phyloP scores from a whole-genome alignment of 2,797 vertebrate genomes.

The Rhinella marina region DNA sequence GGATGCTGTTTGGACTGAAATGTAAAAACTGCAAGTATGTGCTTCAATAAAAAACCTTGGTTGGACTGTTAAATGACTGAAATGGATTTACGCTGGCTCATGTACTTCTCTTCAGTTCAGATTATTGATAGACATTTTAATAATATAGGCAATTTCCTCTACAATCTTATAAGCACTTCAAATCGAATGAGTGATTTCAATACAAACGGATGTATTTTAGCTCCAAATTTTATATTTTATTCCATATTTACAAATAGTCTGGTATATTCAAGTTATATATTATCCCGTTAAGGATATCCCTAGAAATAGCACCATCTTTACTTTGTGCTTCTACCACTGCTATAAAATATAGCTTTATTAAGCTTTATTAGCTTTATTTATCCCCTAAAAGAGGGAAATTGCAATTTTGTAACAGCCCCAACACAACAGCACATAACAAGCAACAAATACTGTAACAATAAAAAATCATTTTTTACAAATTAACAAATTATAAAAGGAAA shows the following conservation, averaged over 20 bases:
- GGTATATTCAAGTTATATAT: not conserved
- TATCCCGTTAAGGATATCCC: not conserved
- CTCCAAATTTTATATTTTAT: not conserved
- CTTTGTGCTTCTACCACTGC: too few relatives aligned
- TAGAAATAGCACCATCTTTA: not conserved
- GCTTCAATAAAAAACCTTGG: not conserved
- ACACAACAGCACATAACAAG: too few relatives aligned
- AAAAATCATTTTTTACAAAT: too few relatives aligned
- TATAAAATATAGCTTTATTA: too few relatives aligned
- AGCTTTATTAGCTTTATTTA: too few relatives aligned
- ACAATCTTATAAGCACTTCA: not conserved
- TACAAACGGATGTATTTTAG: not conserved
- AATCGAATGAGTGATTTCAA: not conserved
- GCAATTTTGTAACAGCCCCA: too few relatives aligned
- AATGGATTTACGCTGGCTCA: not conserved
- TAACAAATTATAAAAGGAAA: too few relatives aligned
- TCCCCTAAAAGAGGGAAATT: too few relatives aligned
- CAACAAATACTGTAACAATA: too few relatives aligned
- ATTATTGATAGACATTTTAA: not conserved
- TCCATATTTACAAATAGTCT: not conserved
- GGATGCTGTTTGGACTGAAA: slow-evolving; percentile 99
- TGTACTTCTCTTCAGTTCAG: not conserved
- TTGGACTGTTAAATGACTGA: too few relatives aligned
- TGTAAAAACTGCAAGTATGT: slow-evolving; percentile 99
- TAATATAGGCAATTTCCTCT: not conserved